Evolutionary conservation across 2,113 vertebrate genomes (phyloP), one percentile per base, ranked within the genome.

Genomic region (Sander vitreus): DNA sequence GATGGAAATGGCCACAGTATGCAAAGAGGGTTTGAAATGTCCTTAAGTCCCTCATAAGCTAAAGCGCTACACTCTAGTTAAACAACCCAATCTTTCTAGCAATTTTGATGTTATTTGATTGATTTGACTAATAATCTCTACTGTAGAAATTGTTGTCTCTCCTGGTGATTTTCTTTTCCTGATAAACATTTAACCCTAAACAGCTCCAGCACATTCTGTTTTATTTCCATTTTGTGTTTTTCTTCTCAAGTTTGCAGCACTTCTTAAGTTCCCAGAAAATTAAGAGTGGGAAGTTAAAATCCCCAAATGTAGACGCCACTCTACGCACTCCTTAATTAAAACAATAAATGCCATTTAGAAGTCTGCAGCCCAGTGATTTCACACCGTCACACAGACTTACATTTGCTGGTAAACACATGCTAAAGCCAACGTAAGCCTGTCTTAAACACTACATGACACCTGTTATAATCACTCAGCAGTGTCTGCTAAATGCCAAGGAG

Each of bases 381-480:
- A 90, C 81, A 85, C 83, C 69, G 78, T 62, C n/a, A 19, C 13
- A 47, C 69, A 77, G 77, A 63, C 59, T 85, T 78, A 18, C 18
- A 11, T 73, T 81, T 75, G 27, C 5, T 51, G 25, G 27, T 36
- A 71, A 75, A 83, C 84, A 70, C 85, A 87, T 33, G 88, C 76
- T 67, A 51, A 91, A 88, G 73, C 77, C 81, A 63, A 19, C 36
- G 45, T 90, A 93, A 93, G 89, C 91, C 88, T 57, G 70, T 86
- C 73, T 87, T 84, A 84, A 91, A 90, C 84, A 92, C 84, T 85
- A 90, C 82, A 91, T 89, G 89, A 90, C 93, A 93, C 93, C 90
- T 93, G 92, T 92, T 92, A 84, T 86, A 90, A 89, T 86, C 73
- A 18, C 88, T 90, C 79, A 65, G 69, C 18, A 50, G 6, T 81